Percentiles rank a stretch among this genome's conserved stretches.
These are phyloP conservation scores for Odontamblyopus lacepedii DNA, from an alignment of 2,797 vertebrate genomes.

Conservation along the genomic window DNA sequence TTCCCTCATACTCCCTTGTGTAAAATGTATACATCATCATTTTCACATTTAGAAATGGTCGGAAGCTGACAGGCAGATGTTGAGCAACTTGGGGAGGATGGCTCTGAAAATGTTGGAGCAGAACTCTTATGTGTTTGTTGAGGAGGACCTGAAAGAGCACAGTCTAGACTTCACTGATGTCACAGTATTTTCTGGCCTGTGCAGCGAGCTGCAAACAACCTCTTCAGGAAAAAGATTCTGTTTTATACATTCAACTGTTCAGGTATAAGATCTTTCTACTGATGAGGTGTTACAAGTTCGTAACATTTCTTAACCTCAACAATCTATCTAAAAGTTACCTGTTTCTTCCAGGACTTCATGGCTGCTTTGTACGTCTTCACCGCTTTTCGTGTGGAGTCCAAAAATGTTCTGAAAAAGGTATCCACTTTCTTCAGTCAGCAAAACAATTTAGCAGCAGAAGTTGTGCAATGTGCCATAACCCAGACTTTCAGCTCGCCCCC, in stretches of 20 bases:
- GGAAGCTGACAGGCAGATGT: conserved; percentile 23
- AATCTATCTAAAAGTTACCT: background rate
- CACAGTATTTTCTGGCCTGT: conserved; percentile 59
- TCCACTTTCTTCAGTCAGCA: conserved; percentile 29
- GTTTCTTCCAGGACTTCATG: conserved; percentile 69
- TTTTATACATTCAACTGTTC: conserved; percentile 68
- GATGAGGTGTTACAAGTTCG: background rate
- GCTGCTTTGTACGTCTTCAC: conserved; percentile 73
- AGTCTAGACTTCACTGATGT: conserved; percentile 49
- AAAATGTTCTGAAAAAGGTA: conserved; percentile 53
- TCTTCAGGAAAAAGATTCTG: conserved; percentile 41
- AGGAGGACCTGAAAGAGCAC: conserved; percentile 50
- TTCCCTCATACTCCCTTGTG: background rate
- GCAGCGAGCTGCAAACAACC: conserved; percentile 52
- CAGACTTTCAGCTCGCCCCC: conserved; percentile 20
- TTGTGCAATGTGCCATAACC: conserved; percentile 54
- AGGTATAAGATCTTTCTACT: conserved; percentile 50
- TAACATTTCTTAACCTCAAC: background rate
- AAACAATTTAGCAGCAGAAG: conserved; percentile 21
- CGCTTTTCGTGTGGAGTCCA: conserved; percentile 48
- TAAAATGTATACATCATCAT: too few relatives aligned
- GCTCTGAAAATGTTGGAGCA: conserved; percentile 65
- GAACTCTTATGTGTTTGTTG: conserved; percentile 49
- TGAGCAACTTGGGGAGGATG: conserved; percentile 64
- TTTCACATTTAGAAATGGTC: conserved; percentile 59